Evolutionary conservation across 2,113 vertebrate genomes (phyloP).

Genomic region (Thermophis baileyi): DNA sequence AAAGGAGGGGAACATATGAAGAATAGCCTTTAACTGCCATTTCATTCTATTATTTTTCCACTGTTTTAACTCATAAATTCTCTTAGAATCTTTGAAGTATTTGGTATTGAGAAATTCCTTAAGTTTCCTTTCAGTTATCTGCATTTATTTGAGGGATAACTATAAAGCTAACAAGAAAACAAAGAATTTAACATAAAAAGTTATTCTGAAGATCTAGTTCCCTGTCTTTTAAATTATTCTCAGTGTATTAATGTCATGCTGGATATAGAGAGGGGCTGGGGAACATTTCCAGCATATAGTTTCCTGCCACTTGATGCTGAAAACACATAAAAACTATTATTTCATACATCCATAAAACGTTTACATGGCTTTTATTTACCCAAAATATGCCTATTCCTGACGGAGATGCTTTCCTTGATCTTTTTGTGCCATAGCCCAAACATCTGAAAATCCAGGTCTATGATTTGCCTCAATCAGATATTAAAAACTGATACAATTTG

Average conservation of each 20-base stretch:
- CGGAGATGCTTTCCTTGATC: neutral
- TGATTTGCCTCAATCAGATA: neutral
- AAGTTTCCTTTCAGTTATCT: slow-evolving; percentile 26
- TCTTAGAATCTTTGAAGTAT: neutral
- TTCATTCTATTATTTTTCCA: slow-evolving; percentile 21
- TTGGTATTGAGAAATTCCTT: slow-evolving; percentile 25
- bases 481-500: neutral
- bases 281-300: neutral
- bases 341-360: neutral
- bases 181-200: neutral
- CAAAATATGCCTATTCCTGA: neutral
- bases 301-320: neutral
- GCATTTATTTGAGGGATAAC: slow-evolving; percentile 19
- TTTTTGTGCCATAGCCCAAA: neutral
- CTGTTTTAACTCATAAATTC: slow-evolving; percentile 1
- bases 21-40: slow-evolving; percentile 37
- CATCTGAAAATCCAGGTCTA: neutral
- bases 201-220: neutral
- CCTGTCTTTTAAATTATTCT: neutral
- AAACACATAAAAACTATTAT: neutral
- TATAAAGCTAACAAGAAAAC: neutral
- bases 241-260: neutral
- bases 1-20: slow-evolving; percentile 45
- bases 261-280: neutral
- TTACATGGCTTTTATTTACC: neutral